These are phyloP conservation scores for Pammene fasciana DNA, from an alignment of 2,888 invertebrate genomes.

Conservation along the genomic window DNA sequence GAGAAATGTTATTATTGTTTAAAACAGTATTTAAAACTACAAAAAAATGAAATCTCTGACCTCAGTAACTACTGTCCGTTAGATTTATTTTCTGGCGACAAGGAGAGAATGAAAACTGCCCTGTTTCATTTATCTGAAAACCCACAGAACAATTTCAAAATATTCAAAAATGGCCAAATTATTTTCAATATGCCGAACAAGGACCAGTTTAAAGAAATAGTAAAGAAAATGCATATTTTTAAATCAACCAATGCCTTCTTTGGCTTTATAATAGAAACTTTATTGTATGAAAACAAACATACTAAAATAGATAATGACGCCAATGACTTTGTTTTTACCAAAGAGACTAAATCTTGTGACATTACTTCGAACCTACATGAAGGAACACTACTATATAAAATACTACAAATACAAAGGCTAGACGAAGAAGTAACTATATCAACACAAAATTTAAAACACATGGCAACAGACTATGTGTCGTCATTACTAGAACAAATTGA, in stretches of 20 bases:
- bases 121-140: constrained; percentile 76
- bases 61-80: constrained; percentile 87
- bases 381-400: constrained; percentile 56
- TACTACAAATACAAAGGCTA: constrained; percentile 65
- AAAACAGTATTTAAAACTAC: constrained; percentile 82
- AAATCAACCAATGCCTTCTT: constrained; percentile 55
- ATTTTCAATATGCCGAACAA: constrained; percentile 58
- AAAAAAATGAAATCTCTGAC: constrained; percentile 74
- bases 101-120: constrained; percentile 80
- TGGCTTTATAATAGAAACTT: constrained; percentile 60
- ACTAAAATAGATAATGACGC: constrained; percentile 40
- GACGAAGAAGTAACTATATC: constrained; percentile 51
- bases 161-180: constrained; percentile 76
- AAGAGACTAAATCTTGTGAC: constrained; percentile 49
- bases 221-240: constrained; percentile 55
- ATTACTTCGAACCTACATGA: constrained; percentile 47
- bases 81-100: constrained; percentile 87
- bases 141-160: constrained; percentile 86
- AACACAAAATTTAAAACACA: constrained; percentile 41
- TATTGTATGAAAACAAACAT: constrained; percentile 53
- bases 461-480: constrained; percentile 58
- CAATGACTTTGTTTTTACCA: constrained; percentile 42
- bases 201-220: constrained; percentile 51
- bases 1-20: constrained; percentile 83
- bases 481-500: constrained; percentile 55